Conservation (phyloP, 2,888 invertebrate species). For the Pseudococcus longispinus region DNA sequence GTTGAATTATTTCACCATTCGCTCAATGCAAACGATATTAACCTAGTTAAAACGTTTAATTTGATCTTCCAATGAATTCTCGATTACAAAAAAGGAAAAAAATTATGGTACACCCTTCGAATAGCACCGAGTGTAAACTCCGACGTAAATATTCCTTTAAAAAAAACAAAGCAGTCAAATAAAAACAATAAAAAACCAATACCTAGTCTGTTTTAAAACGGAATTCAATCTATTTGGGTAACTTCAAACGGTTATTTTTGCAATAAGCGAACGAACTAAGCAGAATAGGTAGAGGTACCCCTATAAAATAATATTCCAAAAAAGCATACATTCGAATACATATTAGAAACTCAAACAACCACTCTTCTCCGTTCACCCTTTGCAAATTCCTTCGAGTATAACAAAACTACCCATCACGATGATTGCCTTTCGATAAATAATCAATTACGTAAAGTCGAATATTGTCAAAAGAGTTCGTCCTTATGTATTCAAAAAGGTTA, state of each 20-base stretch:
- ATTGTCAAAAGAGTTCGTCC: neutral
- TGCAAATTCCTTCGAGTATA: neutral
- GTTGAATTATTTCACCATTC: constrained; percentile 12
- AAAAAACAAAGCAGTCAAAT: neutral
- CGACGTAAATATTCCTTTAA: neutral
- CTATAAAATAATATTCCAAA: neutral
- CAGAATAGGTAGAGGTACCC: neutral
- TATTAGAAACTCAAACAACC: neutral
- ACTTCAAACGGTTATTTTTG: neutral
- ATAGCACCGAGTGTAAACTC: neutral
- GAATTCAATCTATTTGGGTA: neutral
- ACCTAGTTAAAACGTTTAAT: constrained; percentile 4
- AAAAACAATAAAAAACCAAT: neutral
- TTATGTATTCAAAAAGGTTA: neutral
- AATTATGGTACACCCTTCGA: neutral
- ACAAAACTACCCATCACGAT: neutral
- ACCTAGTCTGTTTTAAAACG: neutral
- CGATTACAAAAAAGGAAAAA: neutral
- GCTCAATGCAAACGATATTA: constrained; percentile 26
- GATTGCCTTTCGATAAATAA: neutral
- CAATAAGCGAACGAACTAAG: neutral
- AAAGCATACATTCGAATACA: neutral
- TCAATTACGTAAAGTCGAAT: neutral
- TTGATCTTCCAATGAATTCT: neutral
- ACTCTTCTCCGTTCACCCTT: neutral